phyloP scores from a whole-genome alignment of 2,888 invertebrate genomes.

The Minunthozetes semirufus region DNA sequence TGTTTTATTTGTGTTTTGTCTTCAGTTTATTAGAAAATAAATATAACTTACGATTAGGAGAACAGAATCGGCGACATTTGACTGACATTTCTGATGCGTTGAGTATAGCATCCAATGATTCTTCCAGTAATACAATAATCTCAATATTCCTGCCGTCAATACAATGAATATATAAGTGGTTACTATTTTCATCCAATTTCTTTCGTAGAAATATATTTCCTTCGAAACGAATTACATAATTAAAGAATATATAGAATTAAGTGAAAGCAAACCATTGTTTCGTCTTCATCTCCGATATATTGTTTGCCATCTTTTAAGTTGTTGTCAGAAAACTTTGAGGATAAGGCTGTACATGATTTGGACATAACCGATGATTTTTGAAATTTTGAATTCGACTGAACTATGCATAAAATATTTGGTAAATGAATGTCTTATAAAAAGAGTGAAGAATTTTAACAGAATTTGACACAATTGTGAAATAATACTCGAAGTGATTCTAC shows the following conservation, averaged over 20 bases:
- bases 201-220: conserved; percentile 64
- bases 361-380: background rate
- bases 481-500: too few relatives aligned
- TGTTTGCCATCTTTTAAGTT: background rate
- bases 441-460: too few relatives aligned
- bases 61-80: conserved; percentile 55
- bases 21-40: too few relatives aligned
- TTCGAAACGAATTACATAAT: conserved; percentile 46
- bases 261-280: background rate
- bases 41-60: conserved; percentile 50
- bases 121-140: conserved; percentile 56
- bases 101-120: conserved; percentile 52
- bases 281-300: conserved; percentile 16
- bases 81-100: conserved; percentile 56
- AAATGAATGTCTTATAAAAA: too few relatives aligned
- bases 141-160: conserved; percentile 65
- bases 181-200: conserved; percentile 42
- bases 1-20: too few relatives aligned
- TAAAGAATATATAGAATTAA: background rate
- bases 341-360: background rate
- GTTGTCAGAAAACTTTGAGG: conserved; percentile 13
- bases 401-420: too few relatives aligned
- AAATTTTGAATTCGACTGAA: too few relatives aligned
- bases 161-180: conserved; percentile 57
- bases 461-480: too few relatives aligned